A percentile compares a stretch with the other conserved stretches of the same genome.
Evolutionary conservation across 1,140 invertebrate genomes (phyloP).

Genomic region (Drosophila ambigua): DNA sequence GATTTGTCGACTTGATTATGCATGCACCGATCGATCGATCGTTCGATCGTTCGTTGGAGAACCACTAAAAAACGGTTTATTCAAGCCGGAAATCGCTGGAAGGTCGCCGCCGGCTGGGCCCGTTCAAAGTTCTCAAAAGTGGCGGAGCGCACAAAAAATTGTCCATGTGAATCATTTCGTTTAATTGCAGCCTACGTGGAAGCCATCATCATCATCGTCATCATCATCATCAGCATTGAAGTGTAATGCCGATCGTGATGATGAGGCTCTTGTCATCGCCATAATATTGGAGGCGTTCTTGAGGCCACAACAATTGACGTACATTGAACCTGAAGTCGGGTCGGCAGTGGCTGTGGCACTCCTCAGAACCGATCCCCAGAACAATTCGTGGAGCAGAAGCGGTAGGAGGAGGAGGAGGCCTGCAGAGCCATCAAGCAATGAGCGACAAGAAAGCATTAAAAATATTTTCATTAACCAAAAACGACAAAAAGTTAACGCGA

Average conservation of each 20-base stretch:
- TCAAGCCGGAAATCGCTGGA: slow-evolving; percentile 39
- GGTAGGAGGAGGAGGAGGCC: neutral
- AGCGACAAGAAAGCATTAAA: slow-evolving; percentile 14
- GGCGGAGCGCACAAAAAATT: slow-evolving; percentile 23
- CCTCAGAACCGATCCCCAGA: slow-evolving; percentile 22
- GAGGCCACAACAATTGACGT: slow-evolving; percentile 38
- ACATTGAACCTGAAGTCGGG: slow-evolving; percentile 49
- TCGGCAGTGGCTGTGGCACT: slow-evolving; percentile 42
- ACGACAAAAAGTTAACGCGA: slow-evolving; percentile 6
- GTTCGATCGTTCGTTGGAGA: slow-evolving; percentile 10
- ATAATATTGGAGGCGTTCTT: slow-evolving; percentile 31
- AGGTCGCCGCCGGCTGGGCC: slow-evolving; percentile 27
- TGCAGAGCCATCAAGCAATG: slow-evolving; percentile 8
- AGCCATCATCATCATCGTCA: slow-evolving; percentile 41
- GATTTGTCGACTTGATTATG: slow-evolving; percentile 22
- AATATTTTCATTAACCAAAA: slow-evolving; percentile 41
- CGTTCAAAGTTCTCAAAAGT: slow-evolving; percentile 15
- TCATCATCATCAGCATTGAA: slow-evolving; percentile 23
- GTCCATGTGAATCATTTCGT: slow-evolving; percentile 68
- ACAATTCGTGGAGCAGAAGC: slow-evolving; percentile 11
- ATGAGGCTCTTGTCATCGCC: slow-evolving; percentile 5
- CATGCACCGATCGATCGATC: slow-evolving; percentile 6
- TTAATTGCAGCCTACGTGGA: slow-evolving; percentile 64
- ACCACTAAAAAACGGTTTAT: slow-evolving; percentile 9
- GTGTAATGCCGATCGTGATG: slow-evolving; percentile 28